Base-by-base conservation (phyloP, 2,888 invertebrate genomes). In the Lasioglossum malachurum region DNA sequence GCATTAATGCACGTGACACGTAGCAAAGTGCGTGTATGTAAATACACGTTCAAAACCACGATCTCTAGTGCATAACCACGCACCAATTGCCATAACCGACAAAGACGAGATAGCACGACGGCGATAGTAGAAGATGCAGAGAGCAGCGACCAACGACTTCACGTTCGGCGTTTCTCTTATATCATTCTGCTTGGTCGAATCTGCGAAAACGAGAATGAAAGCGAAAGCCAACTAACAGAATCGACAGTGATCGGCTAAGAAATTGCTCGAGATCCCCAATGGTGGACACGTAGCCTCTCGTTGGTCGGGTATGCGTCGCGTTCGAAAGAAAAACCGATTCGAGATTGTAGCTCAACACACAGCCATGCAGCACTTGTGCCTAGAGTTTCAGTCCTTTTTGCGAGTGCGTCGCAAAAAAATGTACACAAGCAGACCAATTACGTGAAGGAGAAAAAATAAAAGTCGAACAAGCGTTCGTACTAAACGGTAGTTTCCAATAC, bases 401-500 rank as follows among this genome's bases (percentile, higher is more conserved):
- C 82, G 77, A 79, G 86, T 83, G 87, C 79, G 72, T 77, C 82
- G 83, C 86, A 81, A 67, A 77, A 77, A 71, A 77, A 71, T 71
- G 14, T 41, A 64, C 44, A 83, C 82, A 86, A 85, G 86, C 77
- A 87, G 78, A 89, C 87, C 72, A 81, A 87, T 85, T 91, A 88
- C 80, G 77, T 83, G 80, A 75, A 90, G 69, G 84, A 60, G 69
- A 69, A 69, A 44, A 84, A 84, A 77, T 44, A 86, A 75, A 85
- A 87, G 75, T 81, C 83, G 82, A n/a, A 84, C 57, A 86, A 90
- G 76, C 86, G 75, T 77, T 80, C 74, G 75, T 88, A 87, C 95
- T 96, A 97, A 95, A 97, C 97, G 95, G 97, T 97, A 93, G 97
- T 97, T 96, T 97, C 97, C 95, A 97, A 96, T 97, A 97, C 97